These are phyloP conservation scores for Seriola dumerili DNA, from an alignment of 2,113 vertebrate species.

Conservation along the genomic window DNA sequence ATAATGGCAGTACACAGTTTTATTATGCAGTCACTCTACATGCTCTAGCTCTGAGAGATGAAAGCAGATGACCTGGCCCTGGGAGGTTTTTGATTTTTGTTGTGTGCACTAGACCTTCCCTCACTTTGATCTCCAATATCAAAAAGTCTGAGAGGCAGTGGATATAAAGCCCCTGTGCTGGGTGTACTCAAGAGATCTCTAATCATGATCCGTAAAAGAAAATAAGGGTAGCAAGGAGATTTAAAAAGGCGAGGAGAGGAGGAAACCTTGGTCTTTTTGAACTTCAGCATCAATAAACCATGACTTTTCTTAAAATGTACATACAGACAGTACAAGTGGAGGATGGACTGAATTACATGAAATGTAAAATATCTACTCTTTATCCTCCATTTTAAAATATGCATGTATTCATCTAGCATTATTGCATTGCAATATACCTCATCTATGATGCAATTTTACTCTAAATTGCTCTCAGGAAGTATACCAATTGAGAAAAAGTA, in stretches of 20 bases:
- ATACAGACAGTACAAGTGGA: not conserved
- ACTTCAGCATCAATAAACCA: not conserved
- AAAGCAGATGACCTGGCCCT: constrained; percentile 47
- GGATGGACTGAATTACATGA: not conserved
- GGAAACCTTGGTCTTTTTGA: constrained; percentile 14
- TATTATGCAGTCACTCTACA: not conserved
- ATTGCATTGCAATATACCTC: too few species aligned
- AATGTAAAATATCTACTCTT: not conserved
- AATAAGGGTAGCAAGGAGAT: not conserved
- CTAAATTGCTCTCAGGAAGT: too few species aligned
- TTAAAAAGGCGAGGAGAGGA: not conserved
- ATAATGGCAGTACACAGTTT: not conserved
- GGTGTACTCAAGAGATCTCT: constrained; percentile 2
- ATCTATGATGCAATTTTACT: too few species aligned
- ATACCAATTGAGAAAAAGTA: too few species aligned
- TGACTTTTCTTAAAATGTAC: not conserved
- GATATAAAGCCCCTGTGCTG: not conserved
- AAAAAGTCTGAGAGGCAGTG: constrained; percentile 30
- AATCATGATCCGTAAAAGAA: constrained; percentile 1
- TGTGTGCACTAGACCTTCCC: constrained; percentile 28
- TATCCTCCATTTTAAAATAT: not conserved
- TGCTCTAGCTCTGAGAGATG: constrained; percentile 36
- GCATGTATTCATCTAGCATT: too few species aligned
- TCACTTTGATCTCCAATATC: constrained; percentile 65
- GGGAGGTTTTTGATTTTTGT: constrained; percentile 33